Percentiles rank a stretch among this genome's conserved stretches.
Evolutionary conservation across 2,797 vertebrate genomes (phyloP).

Genomic region (Enteromius viviparus): DNA sequence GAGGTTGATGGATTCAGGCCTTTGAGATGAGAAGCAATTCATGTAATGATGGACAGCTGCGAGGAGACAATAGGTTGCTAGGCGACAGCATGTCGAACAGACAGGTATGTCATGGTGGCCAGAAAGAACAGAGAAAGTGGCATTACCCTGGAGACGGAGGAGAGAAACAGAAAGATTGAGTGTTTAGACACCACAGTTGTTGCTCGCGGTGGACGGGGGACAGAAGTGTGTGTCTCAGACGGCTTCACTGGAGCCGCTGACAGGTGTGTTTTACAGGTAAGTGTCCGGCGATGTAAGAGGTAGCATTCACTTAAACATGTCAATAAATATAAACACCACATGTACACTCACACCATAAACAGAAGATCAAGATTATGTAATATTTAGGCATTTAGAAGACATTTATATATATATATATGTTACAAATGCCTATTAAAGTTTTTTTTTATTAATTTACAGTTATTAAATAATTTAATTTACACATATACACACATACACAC

Average conservation of each 20-base stretch:
- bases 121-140: conserved; percentile 41
- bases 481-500: no score
- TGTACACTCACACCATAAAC: background rate
- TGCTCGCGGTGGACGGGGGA: background rate
- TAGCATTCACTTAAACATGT: background rate
- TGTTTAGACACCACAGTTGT: background rate
- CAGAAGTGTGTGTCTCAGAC: background rate
- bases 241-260: background rate
- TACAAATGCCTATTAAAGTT: no score
- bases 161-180: conserved; percentile 27
- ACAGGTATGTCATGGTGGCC: conserved; percentile 60
- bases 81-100: conserved; percentile 63
- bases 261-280: conserved; percentile 27
- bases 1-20: conserved; percentile 42
- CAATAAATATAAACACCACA: background rate
- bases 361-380: background rate
- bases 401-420: background rate
- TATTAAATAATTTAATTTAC: no score
- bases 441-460: no score
- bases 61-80: conserved; percentile 66
- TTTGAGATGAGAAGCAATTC: conserved; percentile 52
- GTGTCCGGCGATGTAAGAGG: background rate
- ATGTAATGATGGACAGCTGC: conserved; percentile 60
- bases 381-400: background rate
- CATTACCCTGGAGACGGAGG: conserved; percentile 36